Conservation (phyloP, 2,113 vertebrate species). For the Kobus ellipsiprymnus region DNA sequence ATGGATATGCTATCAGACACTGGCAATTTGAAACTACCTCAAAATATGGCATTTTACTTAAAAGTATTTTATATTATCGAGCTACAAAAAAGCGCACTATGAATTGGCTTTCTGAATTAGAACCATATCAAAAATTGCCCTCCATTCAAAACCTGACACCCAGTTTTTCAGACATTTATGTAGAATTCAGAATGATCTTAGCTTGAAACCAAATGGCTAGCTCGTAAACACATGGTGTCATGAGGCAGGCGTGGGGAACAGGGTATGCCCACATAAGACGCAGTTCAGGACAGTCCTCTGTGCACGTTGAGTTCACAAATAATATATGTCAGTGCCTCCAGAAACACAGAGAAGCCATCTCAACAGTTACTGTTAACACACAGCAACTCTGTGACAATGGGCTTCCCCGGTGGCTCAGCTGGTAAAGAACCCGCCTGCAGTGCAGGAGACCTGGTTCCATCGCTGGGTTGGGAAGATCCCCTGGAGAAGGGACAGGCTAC, state of each 20-base stretch:
- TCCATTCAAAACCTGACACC: background rate
- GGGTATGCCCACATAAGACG: background rate
- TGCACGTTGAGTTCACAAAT: background rate
- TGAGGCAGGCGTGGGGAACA: background rate
- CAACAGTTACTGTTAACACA: background rate
- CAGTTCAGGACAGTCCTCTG: background rate
- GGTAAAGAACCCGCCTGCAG: background rate
- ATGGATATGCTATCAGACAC: background rate
- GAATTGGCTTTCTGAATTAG: constrained; percentile 23
- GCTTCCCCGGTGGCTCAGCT: background rate
- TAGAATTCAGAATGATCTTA: background rate
- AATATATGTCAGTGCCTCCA: background rate
- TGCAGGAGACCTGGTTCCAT: background rate
- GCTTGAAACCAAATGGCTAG: background rate
- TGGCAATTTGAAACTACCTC: constrained; percentile 53
- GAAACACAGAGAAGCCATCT: background rate
- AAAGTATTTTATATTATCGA: constrained; percentile 21
- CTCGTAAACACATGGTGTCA: background rate
- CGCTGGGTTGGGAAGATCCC: no score
- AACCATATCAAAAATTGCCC: constrained; percentile 4
- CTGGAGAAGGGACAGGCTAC: no score
- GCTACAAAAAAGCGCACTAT: background rate
- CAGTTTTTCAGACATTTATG: background rate
- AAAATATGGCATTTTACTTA: background rate
- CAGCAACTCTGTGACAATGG: constrained; percentile 19